Base-by-base conservation (phyloP, 2,888 invertebrate species). In the Gryllus longicercus region DNA sequence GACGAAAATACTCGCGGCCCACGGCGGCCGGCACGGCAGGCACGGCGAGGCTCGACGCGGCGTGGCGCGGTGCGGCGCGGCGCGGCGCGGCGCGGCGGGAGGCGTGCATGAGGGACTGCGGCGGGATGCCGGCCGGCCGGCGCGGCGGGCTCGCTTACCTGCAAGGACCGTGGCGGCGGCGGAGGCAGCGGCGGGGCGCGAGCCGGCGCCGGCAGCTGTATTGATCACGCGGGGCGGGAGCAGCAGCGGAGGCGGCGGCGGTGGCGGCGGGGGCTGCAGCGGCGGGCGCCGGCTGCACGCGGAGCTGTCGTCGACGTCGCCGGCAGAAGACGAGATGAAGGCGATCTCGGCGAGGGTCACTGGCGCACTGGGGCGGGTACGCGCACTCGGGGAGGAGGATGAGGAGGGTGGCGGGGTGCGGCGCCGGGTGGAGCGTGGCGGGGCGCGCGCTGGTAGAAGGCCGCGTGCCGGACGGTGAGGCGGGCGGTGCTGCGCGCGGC, bases 191-290 rank as follows among this genome's bases (percentile, higher is more conserved):
- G 63, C 63, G 63, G 63, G 63, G n/a, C 63, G 63, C 63, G 63
- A 63, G 63, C 63, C 63, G 63, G n/a, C 63, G n/a, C 14, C 63
- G 63, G 63, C 63, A 63, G 63, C 63, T 63, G 63, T 63, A 63
- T 63, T 63, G 63, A 63, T 63, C n/a, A n/a, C 63, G 63, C n/a
- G n/a, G 63, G 63, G 63, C 14, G 63, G 63, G 14, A n/a, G 63
- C 63, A n/a, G 63, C 63, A n/a, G 63, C 63, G 10, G 14, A 2
- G 10, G 16, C 63, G 11, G 63, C 63, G 4, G 63, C n/a, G 11
- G 63, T 10, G n/a, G 63, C 14, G n/a, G 63, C 11, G n/a, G 63
- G 3, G 63, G n/a, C 11, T 2, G 63, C 63, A 10, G 14, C 63
- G 63, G 63, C 63, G 63, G 63, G 4, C 2, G 63, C 63, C 63